Base-by-base conservation (phyloP, 2,113 vertebrate species). In the Neodontobutis hainanensis region DNA sequence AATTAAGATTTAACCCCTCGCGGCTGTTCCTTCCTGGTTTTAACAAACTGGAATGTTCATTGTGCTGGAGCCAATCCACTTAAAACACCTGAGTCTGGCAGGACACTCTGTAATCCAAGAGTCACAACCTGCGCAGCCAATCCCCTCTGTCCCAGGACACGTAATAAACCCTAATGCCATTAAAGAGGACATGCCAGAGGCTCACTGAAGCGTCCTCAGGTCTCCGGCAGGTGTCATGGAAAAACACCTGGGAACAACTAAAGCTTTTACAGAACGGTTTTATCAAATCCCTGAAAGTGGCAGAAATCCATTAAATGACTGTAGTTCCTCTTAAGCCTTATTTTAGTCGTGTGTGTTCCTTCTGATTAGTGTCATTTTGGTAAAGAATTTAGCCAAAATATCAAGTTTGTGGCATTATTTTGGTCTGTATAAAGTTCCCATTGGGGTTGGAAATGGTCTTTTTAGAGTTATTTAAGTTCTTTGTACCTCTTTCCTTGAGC, bases 161-260 rank as follows among this genome's bases (percentile, higher is more conserved):
- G 1, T 57, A 84, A 82, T 92, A 75, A 89, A 67, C 57, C 60
- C 42, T 90, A 84, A 90, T 83, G 87, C 65, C 75, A 81, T 90
- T 89, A 85, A 71, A 60, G 63, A 46, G 61, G 72, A 57, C 70
- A 53, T 40, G 50, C 47, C 49, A 60, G 15, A 35, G 40, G 36
- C 38, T 77, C 8, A 0, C 57, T 3, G 61, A 38, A 38, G 65
- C 8, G 45, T 12, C 47, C 52, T 52, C 69, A 46, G 45, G 57
- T 51, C 44, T 5, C 10, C 2, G 4, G 46, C 16, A n/a, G 46
- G 47, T 34, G 34, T 55, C 52, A 55, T 55, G 52, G 61, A 62
- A 69, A 73, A 70, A 47, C 53, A 59, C 11, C 46, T 6, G 9
- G 1, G 5, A 1, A 1, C 16, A 27, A 2, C 19, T 27, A 27